phyloP scores from a whole-genome alignment of 2,113 vertebrate species.

The Dolichallabes microphthalmus region DNA sequence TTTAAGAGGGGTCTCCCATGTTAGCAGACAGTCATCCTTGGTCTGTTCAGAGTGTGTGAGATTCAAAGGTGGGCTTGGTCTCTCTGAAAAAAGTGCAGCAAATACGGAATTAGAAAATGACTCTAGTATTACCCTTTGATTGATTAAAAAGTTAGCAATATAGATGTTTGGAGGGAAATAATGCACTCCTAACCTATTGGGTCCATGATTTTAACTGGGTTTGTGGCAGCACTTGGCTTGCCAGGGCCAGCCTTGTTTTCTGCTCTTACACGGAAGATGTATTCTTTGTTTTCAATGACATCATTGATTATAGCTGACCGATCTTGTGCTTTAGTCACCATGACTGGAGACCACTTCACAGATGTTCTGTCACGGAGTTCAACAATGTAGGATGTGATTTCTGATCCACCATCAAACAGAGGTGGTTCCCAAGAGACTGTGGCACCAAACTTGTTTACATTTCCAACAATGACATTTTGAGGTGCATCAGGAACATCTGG shows the following conservation, averaged over 20 bases:
- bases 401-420: conserved; percentile 87
- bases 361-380: conserved; percentile 91
- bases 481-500: conserved; percentile 93
- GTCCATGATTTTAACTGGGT: conserved; percentile 91
- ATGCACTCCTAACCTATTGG: conserved; percentile 81
- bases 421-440: conserved; percentile 92
- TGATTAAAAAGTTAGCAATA: not conserved
- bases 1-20: conserved; percentile 88
- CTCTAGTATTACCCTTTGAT: not conserved
- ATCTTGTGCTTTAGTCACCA: conserved; percentile 83
- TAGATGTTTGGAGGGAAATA: not conserved
- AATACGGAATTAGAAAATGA: not conserved
- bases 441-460: conserved; percentile 90
- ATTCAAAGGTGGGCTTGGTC: conserved; percentile 90
- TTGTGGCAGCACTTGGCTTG: conserved; percentile 90
- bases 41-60: conserved; percentile 85
- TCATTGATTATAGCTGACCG: conserved; percentile 85
- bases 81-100: conserved; percentile 72
- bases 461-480: conserved; percentile 83
- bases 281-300: conserved; percentile 98
- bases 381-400: conserved; percentile 88
- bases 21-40: conserved; percentile 86
- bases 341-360: conserved; percentile 87
- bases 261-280: conserved; percentile 94
- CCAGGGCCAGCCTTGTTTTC: conserved; percentile 92